Base-by-base conservation (phyloP, 2,888 invertebrate genomes). In the Catocala sponsa region DNA sequence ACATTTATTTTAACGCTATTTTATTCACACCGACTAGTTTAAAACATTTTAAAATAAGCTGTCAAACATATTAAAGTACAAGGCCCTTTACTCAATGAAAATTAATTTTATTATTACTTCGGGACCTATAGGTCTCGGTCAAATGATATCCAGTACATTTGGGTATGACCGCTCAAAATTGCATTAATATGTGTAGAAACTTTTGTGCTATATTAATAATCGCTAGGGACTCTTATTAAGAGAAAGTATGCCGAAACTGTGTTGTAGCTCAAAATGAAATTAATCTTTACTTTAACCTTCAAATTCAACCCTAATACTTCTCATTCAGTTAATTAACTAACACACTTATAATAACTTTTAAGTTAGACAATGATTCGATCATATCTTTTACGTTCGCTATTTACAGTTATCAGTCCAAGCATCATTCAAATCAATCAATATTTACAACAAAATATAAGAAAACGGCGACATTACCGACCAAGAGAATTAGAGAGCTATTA, bases 401-500 rank as follows among this genome's bases (percentile, higher is more conserved):
- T 76, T 81, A 83, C 78, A 82, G 71, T 53, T 64, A 71, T 78
- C 79, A 84, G 78, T 80, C 75, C 72, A 71, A 76, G 72, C 68
- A 70, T 62, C 35, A 38, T 7, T 60, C 15, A 47, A 70, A 59
- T 68, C 55, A 68, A 72, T 68, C 52, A 56, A 42, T 79, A 80
- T 79, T 66, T 79, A 81, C 76, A 79, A 52, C 72, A 61, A 66
- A 55, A 51, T 70, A 62, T 65, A 54, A 33, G 55, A 9, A 38
- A 35, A 56, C 42, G n/a, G 13, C 15, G 4, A 58, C 55, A n/a
- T 46, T 63, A 62, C 55, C 49, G 67, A 62, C 56, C 55, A 54
- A 61, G 53, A 69, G 65, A 76, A 70, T 76, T 70, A 82, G 81
- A 80, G 83, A 80, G 74, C 79, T 74, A 70, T 70, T 48, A 35